A percentile compares a stretch with the other conserved stretches of the same genome.
phyloP scores from a whole-genome alignment of 1,140 invertebrate genomes.

The Sycobia sp. region DNA sequence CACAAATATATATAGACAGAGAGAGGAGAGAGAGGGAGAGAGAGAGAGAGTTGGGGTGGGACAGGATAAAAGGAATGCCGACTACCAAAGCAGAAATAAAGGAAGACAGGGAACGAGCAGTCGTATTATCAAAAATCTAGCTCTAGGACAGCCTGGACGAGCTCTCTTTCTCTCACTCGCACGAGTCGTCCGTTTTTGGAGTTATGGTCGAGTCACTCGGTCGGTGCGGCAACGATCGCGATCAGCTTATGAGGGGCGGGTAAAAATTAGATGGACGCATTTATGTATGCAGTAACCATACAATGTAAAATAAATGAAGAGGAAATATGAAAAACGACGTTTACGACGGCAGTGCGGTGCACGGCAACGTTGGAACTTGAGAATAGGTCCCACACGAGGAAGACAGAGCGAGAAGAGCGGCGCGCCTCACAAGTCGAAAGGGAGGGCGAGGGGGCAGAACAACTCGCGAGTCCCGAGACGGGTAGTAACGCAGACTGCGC shows the following conservation, averaged over 20 bases:
- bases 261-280: too few relatives aligned
- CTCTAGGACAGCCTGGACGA: not conserved
- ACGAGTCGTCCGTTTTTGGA: too few relatives aligned
- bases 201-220: too few relatives aligned
- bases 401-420: too few relatives aligned
- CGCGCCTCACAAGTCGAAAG: not conserved
- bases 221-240: too few relatives aligned
- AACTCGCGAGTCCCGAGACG: constrained; percentile 20
- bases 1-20: too few relatives aligned
- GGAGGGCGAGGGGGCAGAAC: constrained; percentile 7
- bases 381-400: constrained; percentile 31
- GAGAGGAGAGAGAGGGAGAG: not conserved
- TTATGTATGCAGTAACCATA: too few relatives aligned
- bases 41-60: not conserved
- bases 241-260: too few relatives aligned
- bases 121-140: too few relatives aligned
- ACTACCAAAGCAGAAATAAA: constrained; percentile 5
- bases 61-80: not conserved
- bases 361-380: constrained; percentile 35
- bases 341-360: constrained; percentile 24
- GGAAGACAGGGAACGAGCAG: not conserved
- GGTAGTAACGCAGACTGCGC: constrained; percentile 18
- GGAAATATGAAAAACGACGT: not conserved
- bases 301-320: constrained; percentile 3
- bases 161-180: not conserved